A percentile compares a stretch with the other conserved stretches of the same genome.
Conservation (phyloP, 2,888 invertebrate genomes). For the Palloptera scutellata region DNA sequence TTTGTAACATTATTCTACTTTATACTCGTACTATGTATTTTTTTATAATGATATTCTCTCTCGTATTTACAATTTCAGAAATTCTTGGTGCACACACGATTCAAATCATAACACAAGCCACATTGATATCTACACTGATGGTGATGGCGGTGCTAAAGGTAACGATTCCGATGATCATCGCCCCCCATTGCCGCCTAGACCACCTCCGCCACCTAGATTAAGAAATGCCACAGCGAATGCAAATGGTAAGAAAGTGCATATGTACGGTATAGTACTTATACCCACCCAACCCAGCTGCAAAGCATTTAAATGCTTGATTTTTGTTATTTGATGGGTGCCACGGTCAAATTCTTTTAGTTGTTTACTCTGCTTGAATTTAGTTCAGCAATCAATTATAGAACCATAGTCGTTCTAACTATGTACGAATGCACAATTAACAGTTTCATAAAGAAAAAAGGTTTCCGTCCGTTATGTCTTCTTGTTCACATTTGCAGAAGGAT, state of each 20-base stretch:
- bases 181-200: slow-evolving; percentile 62
- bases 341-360: neutral
- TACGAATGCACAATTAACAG: no score
- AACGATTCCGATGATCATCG: slow-evolving; percentile 53
- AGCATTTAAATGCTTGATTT: no score
- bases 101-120: slow-evolving; percentile 44
- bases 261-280: no score
- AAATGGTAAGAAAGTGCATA: slow-evolving; percentile 45
- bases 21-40: neutral
- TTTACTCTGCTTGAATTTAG: neutral
- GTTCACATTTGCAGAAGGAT: no score
- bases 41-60: neutral
- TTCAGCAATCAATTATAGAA: no score
- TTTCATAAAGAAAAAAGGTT: no score
- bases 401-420: no score
- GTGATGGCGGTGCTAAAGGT: slow-evolving; percentile 44
- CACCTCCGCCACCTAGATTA: slow-evolving; percentile 59
- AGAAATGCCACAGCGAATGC: slow-evolving; percentile 46
- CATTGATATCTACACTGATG: slow-evolving; percentile 58
- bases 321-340: no score
- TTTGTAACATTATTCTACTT: neutral
- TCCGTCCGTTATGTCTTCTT: no score
- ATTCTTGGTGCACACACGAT: slow-evolving; percentile 30
- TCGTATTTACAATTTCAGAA: slow-evolving; percentile 2
- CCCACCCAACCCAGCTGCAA: no score